Conservation (phyloP, 1,140 invertebrate genomes). For the Ips typographus region DNA sequence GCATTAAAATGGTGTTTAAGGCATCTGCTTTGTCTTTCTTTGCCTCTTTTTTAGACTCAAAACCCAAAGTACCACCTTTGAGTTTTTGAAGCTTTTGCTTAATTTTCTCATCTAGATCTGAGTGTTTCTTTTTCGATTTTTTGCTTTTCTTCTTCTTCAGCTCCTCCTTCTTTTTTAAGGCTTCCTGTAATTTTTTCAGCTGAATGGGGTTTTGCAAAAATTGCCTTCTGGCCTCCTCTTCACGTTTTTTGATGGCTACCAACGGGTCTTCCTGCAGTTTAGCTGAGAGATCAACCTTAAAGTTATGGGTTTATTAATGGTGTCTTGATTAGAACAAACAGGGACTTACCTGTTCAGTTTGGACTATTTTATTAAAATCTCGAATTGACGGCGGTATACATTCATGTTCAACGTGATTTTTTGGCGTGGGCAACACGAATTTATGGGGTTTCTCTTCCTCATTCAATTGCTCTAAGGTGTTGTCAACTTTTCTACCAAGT, state of each 20-base stretch:
- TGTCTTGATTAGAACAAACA: not conserved
- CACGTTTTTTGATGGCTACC: slow-evolving; percentile 79
- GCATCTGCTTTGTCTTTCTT: slow-evolving; percentile 54
- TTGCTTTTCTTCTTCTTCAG: slow-evolving; percentile 57
- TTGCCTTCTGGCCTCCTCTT: slow-evolving; percentile 78
- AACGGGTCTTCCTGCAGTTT: slow-evolving; percentile 91
- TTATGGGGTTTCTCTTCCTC: slow-evolving; percentile 61
- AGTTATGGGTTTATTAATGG: not conserved
- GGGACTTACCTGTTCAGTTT: slow-evolving; percentile 54
- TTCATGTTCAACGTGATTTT: slow-evolving; percentile 73
- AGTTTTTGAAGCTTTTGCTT: slow-evolving; percentile 56
- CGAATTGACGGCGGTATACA: slow-evolving; percentile 74
- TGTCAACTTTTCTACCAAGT: slow-evolving; percentile 84
- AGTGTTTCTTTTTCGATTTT: slow-evolving; percentile 55
- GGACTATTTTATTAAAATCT: slow-evolving; percentile 57
- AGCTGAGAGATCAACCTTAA: slow-evolving; percentile 69
- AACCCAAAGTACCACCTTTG: slow-evolving; percentile 26
- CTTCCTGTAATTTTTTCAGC: slow-evolving; percentile 77
- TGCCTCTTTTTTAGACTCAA: slow-evolving; percentile 42
- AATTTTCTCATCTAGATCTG: slow-evolving; percentile 54
- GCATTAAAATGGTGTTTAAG: slow-evolving; percentile 57
- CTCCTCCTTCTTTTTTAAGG: slow-evolving; percentile 65
- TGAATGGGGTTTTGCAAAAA: slow-evolving; percentile 89
- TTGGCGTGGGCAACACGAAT: slow-evolving; percentile 52
- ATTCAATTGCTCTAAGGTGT: slow-evolving; percentile 72